A percentile compares a stretch with the other conserved stretches of the same genome.
phyloP scores from a whole-genome alignment of 2,888 invertebrate species.

The Callyntrura guangdongensis region DNA sequence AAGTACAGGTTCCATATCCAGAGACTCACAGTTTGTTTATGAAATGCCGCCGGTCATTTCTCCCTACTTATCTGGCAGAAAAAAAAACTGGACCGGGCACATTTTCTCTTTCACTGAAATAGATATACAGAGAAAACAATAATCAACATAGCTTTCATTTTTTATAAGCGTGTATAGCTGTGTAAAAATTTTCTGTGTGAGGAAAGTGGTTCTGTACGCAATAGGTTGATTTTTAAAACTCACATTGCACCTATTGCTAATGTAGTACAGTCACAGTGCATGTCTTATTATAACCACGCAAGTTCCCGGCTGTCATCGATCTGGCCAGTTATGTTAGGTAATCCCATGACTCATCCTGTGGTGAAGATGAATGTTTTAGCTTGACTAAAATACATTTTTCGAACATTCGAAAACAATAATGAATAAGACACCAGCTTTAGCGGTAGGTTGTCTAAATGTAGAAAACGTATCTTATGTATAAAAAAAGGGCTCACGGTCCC shows the following conservation, averaged over 20 bases:
- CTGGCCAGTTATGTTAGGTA: slow-evolving; percentile 9
- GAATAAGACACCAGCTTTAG: neutral
- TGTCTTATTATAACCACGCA: neutral
- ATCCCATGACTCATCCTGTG: slow-evolving; percentile 20
- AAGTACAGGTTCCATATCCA: slow-evolving; percentile 39
- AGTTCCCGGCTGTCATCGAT: slow-evolving; percentile 29
- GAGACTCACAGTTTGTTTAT: slow-evolving; percentile 17
- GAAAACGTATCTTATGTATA: too few species aligned
- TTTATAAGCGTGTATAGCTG: neutral
- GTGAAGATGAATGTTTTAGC: neutral
- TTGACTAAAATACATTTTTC: neutral
- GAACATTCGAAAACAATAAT: neutral
- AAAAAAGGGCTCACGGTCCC: neutral
- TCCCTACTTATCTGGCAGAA: neutral
- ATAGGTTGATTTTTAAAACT: slow-evolving; percentile 4
- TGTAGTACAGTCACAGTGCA: too few species aligned
- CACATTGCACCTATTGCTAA: too few species aligned
- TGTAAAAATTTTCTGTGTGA: too few species aligned
- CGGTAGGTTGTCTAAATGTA: neutral
- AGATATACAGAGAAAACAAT: neutral
- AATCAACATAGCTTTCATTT: neutral
- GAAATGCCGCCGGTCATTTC: slow-evolving; percentile 34
- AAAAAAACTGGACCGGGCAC: slow-evolving; percentile 14
- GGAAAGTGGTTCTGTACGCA: slow-evolving; percentile 55
- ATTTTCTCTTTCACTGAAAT: neutral